Evolutionary conservation across 2,888 invertebrate species (phyloP), one percentile per base, ranked within the genome.

Genomic region (Tryphoninae sp.): DNA sequence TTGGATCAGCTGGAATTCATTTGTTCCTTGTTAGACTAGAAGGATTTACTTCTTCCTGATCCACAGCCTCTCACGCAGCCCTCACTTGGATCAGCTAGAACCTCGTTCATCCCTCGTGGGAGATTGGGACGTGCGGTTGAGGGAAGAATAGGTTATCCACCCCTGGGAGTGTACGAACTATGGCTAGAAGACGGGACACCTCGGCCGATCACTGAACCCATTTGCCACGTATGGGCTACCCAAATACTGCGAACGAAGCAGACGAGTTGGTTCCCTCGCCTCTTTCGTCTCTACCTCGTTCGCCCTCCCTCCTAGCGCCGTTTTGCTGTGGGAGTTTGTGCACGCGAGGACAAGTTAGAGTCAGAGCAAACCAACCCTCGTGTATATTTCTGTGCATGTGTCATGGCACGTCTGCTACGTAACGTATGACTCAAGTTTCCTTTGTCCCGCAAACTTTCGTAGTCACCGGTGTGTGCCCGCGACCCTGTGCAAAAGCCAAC

Each of bases 401-500:
- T 88, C 88, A 87, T 82, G 86, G 85, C 86, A 87, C 86, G 88
- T 88, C 89, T 87, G 87, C 86, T 84, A 84, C 84, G 84, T 90
- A 89, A 89, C 87, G 86, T 89, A 90, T 88, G 89, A 88, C 80
- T 86, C 84, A 90, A 90, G 89, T 89, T 90, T 89, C 88, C 89
- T 88, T 89, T 89, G 89, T 89, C 86, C 87, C 78, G 86, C 78
- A 83, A 87, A 87, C 87, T 88, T 86, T 88, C 86, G 80, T 84
- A 84, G 84, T 80, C 83, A 80, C 58, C 79, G 67, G 53, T 76
- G 72, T 64, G 40, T 33, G 67, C 65, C 71, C 61, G 81, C 71
- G 71, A 83, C 75, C 81, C 82, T 59, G 64, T 64, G 84, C 83
- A 84, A 84, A 86, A 86, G 82, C 82, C 81, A 81, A 80, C 72